A percentile compares a stretch with the other conserved stretches of the same genome.
Conservation (phyloP, 2,113 vertebrate genomes). For the Ophthalmolycus amberensis region DNA sequence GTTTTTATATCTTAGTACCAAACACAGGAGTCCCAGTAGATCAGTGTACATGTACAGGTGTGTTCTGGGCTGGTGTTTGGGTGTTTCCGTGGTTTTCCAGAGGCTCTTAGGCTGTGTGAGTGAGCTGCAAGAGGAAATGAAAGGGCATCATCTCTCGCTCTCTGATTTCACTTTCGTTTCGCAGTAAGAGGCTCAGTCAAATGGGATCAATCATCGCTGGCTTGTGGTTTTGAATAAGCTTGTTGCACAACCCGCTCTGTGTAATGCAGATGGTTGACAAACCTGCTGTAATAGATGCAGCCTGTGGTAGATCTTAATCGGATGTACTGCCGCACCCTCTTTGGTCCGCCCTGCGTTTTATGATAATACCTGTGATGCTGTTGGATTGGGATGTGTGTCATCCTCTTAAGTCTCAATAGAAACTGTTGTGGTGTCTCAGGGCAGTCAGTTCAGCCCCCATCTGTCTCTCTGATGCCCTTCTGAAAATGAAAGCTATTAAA, state of each 20-base stretch:
- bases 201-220: not conserved
- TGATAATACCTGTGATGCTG: not conserved
- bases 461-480: too few species aligned
- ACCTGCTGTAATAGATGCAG: not conserved
- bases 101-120: too few species aligned
- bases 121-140: slow-evolving; percentile 17
- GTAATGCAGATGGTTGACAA: not conserved
- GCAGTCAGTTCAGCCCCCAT: too few species aligned
- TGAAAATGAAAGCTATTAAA: too few species aligned
- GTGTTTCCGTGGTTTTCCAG: not conserved
- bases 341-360: accelerated
- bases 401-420: not conserved
- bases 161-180: slow-evolving; percentile 43
- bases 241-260: not conserved
- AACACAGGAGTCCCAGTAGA: not conserved
- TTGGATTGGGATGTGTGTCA: too few species aligned
- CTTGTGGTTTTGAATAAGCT: not conserved
- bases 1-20: not conserved
- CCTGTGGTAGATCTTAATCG: too few species aligned
- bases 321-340: not conserved
- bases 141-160: not conserved
- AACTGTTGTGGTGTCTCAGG: not conserved
- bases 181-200: not conserved
- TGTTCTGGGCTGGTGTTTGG: not conserved
- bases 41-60: not conserved